Base-by-base conservation (phyloP, 2,888 invertebrate species). In the Pristionchus maxplancki region DNA sequence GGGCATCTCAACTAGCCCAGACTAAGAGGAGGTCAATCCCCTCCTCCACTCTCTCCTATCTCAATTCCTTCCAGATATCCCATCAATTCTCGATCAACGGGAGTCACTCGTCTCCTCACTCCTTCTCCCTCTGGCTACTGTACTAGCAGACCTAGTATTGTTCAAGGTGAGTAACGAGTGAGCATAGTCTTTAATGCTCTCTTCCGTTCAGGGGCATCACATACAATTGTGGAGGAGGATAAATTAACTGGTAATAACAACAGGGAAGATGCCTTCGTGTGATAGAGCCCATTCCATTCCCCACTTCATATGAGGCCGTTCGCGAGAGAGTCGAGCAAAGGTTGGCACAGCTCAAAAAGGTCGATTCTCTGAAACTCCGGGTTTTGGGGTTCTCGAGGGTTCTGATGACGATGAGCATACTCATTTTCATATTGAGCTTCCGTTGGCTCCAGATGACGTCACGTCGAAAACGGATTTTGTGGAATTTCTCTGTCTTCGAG, bases 101-200 rank as follows among this genome's bases (percentile, higher is more conserved):
- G 67, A 67, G 34, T 34, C 1, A 67, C 67, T 67, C 67, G 67
- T 34, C 34, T 67, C 0, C 67, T 67, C 31, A 67, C 67, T 67
- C 67, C 67, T 1, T 34, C 31, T 34, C 67, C 67, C 13, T 67
- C 67, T 67, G 67, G 67, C 31, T 67, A 67, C 67, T 67, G 67
- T 67, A 67, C 67, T 34, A 67, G 67, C 15, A 34, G 67, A 67
- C 67, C 67, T 15, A 67, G 67, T 67, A 67, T 67, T 67, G 58
- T 58, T 9, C 67, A 67, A 15, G 67, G 67, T 67, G 15, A 67
- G 34, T 67, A 31, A 34, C 20, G 17, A 67, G n/a, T 6, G 24
- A 6, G 2, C 20, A n/a, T 58, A 58, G 24, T 24, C 24, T 67
- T 13, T 31, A 9, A 31, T 34, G 15, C 24, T 13, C n/a, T 5